phyloP scores from a whole-genome alignment of 2,888 invertebrate species.

The Invenusta paracnida region DNA sequence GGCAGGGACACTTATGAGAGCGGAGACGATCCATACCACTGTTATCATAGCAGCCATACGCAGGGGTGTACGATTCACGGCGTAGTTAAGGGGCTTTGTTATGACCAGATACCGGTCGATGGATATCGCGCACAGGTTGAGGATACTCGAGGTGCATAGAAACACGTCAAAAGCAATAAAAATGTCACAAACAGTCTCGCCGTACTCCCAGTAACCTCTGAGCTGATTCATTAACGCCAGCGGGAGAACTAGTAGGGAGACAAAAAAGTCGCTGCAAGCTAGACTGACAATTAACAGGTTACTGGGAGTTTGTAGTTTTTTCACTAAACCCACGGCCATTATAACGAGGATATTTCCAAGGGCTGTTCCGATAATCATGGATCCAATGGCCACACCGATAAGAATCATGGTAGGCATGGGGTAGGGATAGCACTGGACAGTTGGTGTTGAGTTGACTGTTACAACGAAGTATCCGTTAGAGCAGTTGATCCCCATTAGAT shows the following conservation, averaged over 20 bases:
- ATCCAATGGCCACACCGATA: slow-evolving; percentile 3
- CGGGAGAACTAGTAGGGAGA: slow-evolving; percentile 61
- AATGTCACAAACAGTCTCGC: slow-evolving; percentile 53
- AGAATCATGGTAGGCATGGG: not conserved
- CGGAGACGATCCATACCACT: slow-evolving; percentile 52
- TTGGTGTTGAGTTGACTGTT: not conserved
- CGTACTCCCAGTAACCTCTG: slow-evolving; percentile 36
- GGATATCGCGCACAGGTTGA: slow-evolving; percentile 56
- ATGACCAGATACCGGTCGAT: slow-evolving; percentile 57
- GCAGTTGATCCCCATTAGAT: too few species aligned
- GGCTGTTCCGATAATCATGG: slow-evolving; percentile 49
- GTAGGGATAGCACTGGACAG: slow-evolving; percentile 1
- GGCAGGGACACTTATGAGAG: slow-evolving; percentile 53
- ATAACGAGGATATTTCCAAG: slow-evolving; percentile 60
- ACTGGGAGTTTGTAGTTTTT: slow-evolving; percentile 53
- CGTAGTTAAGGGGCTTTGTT: slow-evolving; percentile 53
- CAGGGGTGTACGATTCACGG: slow-evolving; percentile 62
- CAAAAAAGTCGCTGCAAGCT: slow-evolving; percentile 60
- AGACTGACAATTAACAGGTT: slow-evolving; percentile 56
- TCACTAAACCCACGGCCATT: slow-evolving; percentile 58
- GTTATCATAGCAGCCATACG: slow-evolving; percentile 52
- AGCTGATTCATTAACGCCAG: slow-evolving; percentile 21
- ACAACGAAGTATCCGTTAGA: not conserved
- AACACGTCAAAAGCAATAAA: slow-evolving; percentile 57
- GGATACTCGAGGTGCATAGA: slow-evolving; percentile 55